phyloP scores from a whole-genome alignment of 2,113 vertebrate genomes.

The Oncorhynchus keta region DNA sequence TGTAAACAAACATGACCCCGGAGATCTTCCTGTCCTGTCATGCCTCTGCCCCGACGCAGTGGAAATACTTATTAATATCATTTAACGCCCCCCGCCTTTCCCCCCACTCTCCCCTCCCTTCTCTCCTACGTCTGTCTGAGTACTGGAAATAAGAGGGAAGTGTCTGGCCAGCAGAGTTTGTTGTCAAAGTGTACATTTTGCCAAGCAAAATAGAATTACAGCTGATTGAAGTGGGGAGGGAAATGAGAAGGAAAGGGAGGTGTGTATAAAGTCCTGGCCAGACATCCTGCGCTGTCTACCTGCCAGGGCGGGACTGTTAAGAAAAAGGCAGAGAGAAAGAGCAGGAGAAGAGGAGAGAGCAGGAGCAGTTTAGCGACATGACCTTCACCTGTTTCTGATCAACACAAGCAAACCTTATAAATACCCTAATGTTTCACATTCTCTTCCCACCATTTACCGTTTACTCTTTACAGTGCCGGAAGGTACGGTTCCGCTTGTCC shows the following conservation, averaged over 20 bases:
- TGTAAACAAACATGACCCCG: constrained; percentile 50
- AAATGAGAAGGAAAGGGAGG: background rate
- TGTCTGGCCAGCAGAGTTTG: constrained; percentile 11
- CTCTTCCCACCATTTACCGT: background rate
- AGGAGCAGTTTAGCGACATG: background rate
- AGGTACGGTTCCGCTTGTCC: too few species aligned
- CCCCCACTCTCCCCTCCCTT: background rate
- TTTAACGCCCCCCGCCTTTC: constrained; percentile 6
- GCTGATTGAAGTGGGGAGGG: background rate
- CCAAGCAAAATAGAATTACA: background rate
- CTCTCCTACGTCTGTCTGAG: background rate
- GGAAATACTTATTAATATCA: constrained; percentile 6
- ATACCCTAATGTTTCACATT: constrained; percentile 26
- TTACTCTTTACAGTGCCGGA: background rate
- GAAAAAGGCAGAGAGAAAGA: background rate
- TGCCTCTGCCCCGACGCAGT: background rate
- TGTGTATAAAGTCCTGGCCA: background rate
- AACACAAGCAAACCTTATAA: constrained; percentile 25
- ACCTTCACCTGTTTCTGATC: background rate
- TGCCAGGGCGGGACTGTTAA: background rate
- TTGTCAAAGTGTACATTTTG: background rate
- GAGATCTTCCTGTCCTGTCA: background rate
- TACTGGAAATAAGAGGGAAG: constrained; percentile 20
- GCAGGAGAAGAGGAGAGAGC: background rate
- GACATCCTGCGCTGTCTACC: too few species aligned